Conservation (phyloP, 2,888 invertebrate species). For the Hoplodrina ambigua region DNA sequence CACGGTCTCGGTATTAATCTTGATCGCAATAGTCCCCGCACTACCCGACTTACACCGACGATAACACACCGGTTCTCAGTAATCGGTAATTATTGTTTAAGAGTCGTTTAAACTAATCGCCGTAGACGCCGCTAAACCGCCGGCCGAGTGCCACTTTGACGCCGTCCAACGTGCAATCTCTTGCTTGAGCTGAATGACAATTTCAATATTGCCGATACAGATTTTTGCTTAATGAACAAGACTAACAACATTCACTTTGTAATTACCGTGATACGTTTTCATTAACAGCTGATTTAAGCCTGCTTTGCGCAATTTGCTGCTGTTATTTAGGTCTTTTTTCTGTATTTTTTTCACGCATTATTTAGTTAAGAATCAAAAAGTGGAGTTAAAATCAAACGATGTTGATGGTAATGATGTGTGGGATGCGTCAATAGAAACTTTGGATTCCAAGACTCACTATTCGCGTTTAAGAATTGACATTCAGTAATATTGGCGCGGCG, state of each 20-base stretch:
- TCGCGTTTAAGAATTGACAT: constrained; percentile 60
- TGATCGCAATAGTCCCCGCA: constrained; percentile 60
- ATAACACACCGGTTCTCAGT: constrained; percentile 78
- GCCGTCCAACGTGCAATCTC: constrained; percentile 75
- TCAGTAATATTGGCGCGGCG: constrained; percentile 68
- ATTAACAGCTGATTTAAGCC: constrained; percentile 76
- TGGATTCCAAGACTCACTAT: constrained; percentile 51
- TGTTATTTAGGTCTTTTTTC: constrained; percentile 63
- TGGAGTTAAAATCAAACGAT: constrained; percentile 6
- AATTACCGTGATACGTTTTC: constrained; percentile 78
- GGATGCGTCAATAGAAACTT: constrained; percentile 13
- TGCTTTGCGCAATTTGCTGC: constrained; percentile 66
- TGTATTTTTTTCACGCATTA: constrained; percentile 25
- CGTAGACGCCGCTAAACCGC: constrained; percentile 72
- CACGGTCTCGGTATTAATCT: constrained; percentile 64
- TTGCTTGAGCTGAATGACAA: constrained; percentile 77
- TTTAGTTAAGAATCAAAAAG: constrained; percentile 12
- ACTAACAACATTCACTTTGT: constrained; percentile 84
- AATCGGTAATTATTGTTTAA: constrained; percentile 87
- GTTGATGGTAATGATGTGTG: constrained; percentile 6
- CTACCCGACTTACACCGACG: constrained; percentile 71
- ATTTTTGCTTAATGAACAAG: constrained; percentile 83
- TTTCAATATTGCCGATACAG: constrained; percentile 80
- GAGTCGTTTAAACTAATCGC: constrained; percentile 86
- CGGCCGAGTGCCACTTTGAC: constrained; percentile 72